Evolutionary conservation across 1,140 invertebrate genomes (phyloP), one percentile per base, ranked within the genome.

Genomic region (Bombyx mandarina): DNA sequence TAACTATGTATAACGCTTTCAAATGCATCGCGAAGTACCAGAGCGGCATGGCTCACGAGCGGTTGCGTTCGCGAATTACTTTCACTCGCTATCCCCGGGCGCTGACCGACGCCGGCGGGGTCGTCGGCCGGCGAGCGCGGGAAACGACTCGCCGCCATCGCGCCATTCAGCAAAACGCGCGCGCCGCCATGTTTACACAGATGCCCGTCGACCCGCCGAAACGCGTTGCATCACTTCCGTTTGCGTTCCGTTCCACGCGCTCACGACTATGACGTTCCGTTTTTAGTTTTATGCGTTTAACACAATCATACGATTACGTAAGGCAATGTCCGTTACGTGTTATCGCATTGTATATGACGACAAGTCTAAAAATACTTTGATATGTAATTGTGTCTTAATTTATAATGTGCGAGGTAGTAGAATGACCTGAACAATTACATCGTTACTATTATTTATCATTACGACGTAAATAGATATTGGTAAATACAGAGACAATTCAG

Each of bases 81-180:
- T 86, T 86, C 83, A 86, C 83, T 86, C 75, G 67, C 75, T 81
- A 78, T 85, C 79, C 82, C 79, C 76, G 80, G 82, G 81, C 82
- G 81, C 72, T 84, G 82, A 86, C 82, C 80, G 80, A 74, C 70
- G 71, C 67, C 7, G 45, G 64, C 73, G 72, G 79, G 82, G 81
- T 82, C 79, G 78, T 70, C 75, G 79, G 55, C 75, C 82, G 75
- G 53, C 73, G 75, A 73, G 81, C 79, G 78, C 79, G 79, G 79
- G 76, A 81, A 80, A 79, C 81, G 80, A 73, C 58, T 66, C 69
- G 75, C 53, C 78, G 72, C 71, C 71, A 62, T 68, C 58, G 54
- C 62, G 79, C 79, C 82, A 83, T 86, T 83, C 77, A 83, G 80
- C 26, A 86, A 82, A 85, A 82, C 54, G 74, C 77, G 71, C 76